These are phyloP conservation scores for Aspidiotus rigidus DNA, from an alignment of 2,888 invertebrate genomes.

Conservation along the genomic window DNA sequence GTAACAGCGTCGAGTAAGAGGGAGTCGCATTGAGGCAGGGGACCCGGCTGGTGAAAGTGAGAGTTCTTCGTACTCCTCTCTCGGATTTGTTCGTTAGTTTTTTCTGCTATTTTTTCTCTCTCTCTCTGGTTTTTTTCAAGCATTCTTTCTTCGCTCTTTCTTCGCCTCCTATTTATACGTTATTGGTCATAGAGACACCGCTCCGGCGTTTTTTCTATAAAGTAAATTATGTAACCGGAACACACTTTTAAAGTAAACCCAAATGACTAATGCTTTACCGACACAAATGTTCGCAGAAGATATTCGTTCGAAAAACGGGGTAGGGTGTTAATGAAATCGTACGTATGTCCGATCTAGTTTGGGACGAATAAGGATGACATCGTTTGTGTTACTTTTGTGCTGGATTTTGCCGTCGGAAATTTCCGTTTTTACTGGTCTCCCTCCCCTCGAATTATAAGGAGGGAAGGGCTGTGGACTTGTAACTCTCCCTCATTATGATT, in stretches of 20 bases:
- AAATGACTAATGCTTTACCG: no score
- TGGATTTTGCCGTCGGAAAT: no score
- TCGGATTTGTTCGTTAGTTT: conserved; percentile 14
- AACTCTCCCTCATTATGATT: no score
- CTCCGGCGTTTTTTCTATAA: conserved; percentile 20
- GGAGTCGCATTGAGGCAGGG: conserved; percentile 13
- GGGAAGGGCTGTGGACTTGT: no score
- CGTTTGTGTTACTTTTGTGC: no score
- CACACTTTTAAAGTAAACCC: neutral
- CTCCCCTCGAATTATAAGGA: no score
- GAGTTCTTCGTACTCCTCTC: conserved; percentile 27
- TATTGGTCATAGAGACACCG: neutral
- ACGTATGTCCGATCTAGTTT: no score
- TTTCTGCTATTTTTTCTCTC: conserved; percentile 7
- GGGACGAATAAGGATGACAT: no score
- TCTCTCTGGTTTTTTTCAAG: neutral
- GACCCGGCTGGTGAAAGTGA: conserved; percentile 21
- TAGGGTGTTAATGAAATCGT: no score
- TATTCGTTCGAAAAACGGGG: no score
- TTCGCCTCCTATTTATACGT: neutral
- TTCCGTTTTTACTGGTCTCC: no score
- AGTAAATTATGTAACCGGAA: conserved; percentile 20
- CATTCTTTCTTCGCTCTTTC: neutral
- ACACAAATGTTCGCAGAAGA: no score
- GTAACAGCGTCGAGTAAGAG: conserved; percentile 25